Conservation (phyloP, 2,113 vertebrate genomes). For the Sylvia atricapilla region DNA sequence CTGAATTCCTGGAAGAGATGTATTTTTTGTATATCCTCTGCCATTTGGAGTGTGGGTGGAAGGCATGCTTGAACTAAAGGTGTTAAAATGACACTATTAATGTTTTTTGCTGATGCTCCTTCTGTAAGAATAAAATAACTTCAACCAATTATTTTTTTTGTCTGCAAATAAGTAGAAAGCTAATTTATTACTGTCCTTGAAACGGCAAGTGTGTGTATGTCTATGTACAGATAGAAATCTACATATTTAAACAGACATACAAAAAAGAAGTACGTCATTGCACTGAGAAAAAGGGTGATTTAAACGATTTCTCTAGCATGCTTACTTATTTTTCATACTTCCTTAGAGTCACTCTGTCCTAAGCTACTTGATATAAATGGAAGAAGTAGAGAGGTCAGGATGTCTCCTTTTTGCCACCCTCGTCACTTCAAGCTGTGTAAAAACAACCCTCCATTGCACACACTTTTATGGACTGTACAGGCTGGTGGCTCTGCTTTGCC, state of each 20-base stretch:
- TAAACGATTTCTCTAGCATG: neutral
- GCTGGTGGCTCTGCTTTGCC: neutral
- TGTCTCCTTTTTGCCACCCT: neutral
- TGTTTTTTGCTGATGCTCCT: neutral
- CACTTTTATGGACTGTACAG: accelerated
- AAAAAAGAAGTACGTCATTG: neutral
- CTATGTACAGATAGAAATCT: neutral
- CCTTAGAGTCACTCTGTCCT: neutral
- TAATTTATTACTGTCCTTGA: neutral
- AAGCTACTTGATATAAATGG: neutral
- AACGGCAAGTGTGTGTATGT: neutral
- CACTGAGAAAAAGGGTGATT: neutral
- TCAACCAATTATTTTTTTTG: neutral
- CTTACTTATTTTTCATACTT: neutral
- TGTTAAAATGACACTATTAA: conserved; percentile 30
- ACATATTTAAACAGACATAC: neutral
- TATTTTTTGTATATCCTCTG: neutral
- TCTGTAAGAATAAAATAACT: neutral
- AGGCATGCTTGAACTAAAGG: conserved; percentile 5
- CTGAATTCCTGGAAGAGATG: neutral
- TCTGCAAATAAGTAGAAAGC: neutral
- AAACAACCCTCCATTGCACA: neutral
- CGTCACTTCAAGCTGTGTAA: neutral
- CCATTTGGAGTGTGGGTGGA: conserved; percentile 37
- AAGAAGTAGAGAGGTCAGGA: neutral